Conservation (phyloP, 2,797 vertebrate species). For the Erpetoichthys calabaricus region DNA sequence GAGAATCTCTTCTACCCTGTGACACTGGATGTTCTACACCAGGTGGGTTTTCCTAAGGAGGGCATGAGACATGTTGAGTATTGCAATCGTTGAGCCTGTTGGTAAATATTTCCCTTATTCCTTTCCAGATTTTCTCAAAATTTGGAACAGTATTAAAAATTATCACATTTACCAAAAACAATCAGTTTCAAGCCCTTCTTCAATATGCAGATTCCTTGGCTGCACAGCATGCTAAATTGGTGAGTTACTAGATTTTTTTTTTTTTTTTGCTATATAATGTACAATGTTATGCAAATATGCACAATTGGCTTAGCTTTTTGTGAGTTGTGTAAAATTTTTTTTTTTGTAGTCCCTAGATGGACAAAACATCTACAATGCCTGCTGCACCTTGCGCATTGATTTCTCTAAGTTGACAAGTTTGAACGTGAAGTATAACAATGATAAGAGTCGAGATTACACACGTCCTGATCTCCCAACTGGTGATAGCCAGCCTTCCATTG, state of each 20-base stretch:
- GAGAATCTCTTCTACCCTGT: slow-evolving; percentile 91
- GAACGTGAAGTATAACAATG: slow-evolving; percentile 92
- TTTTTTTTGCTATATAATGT: no score
- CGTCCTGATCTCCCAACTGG: slow-evolving; percentile 82
- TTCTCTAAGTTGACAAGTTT: slow-evolving; percentile 90
- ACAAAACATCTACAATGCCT: slow-evolving; percentile 92
- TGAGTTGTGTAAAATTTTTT: neutral
- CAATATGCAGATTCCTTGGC: slow-evolving; percentile 76
- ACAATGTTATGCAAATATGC: no score
- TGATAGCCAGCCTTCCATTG: slow-evolving; percentile 68
- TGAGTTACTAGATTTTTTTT: slow-evolving; percentile 36
- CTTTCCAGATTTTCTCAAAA: slow-evolving; percentile 81
- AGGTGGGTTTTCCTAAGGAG: slow-evolving; percentile 48
- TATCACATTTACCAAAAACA: slow-evolving; percentile 95
- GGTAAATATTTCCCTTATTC: no score
- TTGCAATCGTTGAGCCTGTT: neutral
- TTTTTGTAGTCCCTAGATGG: slow-evolving; percentile 70
- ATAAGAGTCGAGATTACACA: slow-evolving; percentile 89
- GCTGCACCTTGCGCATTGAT: slow-evolving; percentile 84
- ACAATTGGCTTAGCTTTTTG: no score
- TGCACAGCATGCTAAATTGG: slow-evolving; percentile 83
- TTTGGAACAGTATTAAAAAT: slow-evolving; percentile 87
- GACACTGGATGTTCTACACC: slow-evolving; percentile 80
- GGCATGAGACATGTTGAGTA: neutral
- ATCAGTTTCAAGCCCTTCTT: slow-evolving; percentile 84